Base-by-base conservation (phyloP, 2,113 vertebrate species). In the Hyperoodon ampullatus region DNA sequence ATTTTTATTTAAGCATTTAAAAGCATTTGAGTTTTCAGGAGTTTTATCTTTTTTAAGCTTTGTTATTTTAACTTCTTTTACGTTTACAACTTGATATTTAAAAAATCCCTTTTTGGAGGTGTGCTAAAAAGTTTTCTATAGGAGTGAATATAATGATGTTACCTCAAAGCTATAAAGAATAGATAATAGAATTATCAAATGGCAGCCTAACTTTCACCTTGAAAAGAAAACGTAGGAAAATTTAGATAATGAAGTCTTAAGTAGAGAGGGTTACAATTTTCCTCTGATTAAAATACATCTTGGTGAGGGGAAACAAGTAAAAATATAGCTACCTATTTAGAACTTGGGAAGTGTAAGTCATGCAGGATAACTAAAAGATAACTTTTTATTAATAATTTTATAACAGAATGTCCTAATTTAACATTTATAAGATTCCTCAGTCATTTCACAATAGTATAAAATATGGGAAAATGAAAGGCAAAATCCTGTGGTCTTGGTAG, bases 31-130 rank as follows among this genome's bases (percentile, higher is more conserved):
- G 35, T 92, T 97, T 96, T 61, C 75, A 95, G 70, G 12, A 75
- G 39, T 63, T 19, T 39, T 93, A 82, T 89, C 8, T 84, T 88
- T 9, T 85, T 88, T 95, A 94, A 96, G 16, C 28, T 97, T 98
- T 70, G 60, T 8, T 97, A 44, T 91, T 98, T 96, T 97, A 87
- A 53, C 90, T 28, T 18, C 5, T 82, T 39, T 97, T 94, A 60
- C 24, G n/a, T 86, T 85, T 95, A 94, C 24, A n/a, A 90, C 68
- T 85, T 96, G 77, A 10, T 42, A 66, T 58, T 88, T 70, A 91
- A 82, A 78, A 83, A n/a, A 90, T 65, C 30, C 3, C 19, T 19
- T 95, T 94, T 19, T 85, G 47, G 44, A 83, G n/a, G 58, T 86
- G 10, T 61, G 3, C 42, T n/a, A 8, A 55, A 60, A 60, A 65